Base-by-base conservation (phyloP, 2,113 vertebrate species). In the Choloepus hoffmanni region DNA sequence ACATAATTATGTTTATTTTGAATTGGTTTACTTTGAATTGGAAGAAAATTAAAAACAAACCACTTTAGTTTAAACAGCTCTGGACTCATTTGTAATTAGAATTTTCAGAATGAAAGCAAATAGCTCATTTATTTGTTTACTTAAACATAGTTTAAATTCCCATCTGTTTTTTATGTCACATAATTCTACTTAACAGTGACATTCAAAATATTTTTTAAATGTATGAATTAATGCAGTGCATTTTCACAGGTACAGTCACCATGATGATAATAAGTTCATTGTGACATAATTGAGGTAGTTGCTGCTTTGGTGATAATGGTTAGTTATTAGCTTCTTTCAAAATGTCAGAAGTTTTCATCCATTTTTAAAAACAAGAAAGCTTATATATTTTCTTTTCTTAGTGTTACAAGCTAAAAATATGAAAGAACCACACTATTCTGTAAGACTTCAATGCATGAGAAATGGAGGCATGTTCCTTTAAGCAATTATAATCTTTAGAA, bases 101-200 rank as follows among this genome's bases (percentile, higher is more conserved):
- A 26, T 18, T n/a, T 28, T 81, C 43, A 19, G 6, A 65, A 65
- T 50, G 26, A 92, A 85, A 90, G 1, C 14, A 82, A 7, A 14
- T 0, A 73, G 48, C 26, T 60, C 45, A 77, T 16, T 68, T 50
- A 40, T 40, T 73, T 78, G 15, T 55, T 72, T 92, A 21, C 43
- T 82, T 81, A 93, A 93, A 93, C 45, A 50, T 63, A 50, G 79
- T 96, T 87, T 55, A 36, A 30, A 85, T 45, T 95, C 48, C 45
- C 77, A 28, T 58, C 26, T 3, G 13, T 73, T 78, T 92, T 63
- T 89, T 58, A 68, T 16, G 91, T 83, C 13, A 5, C 33, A 16
- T 40, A n/a, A 82, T 93, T 95, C 28, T 24, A 23, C 60, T 90
- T 77, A 72, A 78, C 55, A 18, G 1, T 36, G 36, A 24, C 28